These are phyloP conservation scores for Leptarthrus brevirostris DNA, from an alignment of 2,888 invertebrate species.

Conservation along the genomic window DNA sequence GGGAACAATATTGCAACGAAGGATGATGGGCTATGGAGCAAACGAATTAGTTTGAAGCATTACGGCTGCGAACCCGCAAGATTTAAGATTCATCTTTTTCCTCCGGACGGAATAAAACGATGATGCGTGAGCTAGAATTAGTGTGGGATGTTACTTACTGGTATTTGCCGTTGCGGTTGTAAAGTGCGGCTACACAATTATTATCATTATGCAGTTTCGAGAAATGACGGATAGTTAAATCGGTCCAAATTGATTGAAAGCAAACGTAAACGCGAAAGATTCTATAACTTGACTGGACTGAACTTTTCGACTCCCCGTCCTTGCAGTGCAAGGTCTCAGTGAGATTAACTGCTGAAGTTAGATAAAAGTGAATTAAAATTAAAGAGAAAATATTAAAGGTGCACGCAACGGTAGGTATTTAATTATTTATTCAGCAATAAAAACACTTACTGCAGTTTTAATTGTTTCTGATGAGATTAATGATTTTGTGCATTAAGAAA, in stretches of 20 bases:
- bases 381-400: too few species aligned
- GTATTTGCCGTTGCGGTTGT: slow-evolving; percentile 40
- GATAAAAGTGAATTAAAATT: too few species aligned
- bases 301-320: too few species aligned
- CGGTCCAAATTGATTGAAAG: slow-evolving; percentile 36
- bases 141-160: slow-evolving; percentile 46
- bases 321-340: too few species aligned
- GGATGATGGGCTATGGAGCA: slow-evolving; percentile 34
- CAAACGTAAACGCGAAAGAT: background rate
- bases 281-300: too few species aligned
- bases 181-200: slow-evolving; percentile 29
- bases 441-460: too few species aligned
- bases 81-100: background rate
- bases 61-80: background rate
- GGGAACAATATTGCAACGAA: slow-evolving; percentile 45
- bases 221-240: slow-evolving; percentile 40
- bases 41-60: slow-evolving; percentile 38
- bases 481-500: too few species aligned
- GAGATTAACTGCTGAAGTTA: too few species aligned
- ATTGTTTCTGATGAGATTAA: too few species aligned
- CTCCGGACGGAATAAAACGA: slow-evolving; percentile 27
- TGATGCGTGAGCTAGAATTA: slow-evolving; percentile 43
- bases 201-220: slow-evolving; percentile 40
- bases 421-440: too few species aligned
- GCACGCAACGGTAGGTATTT: too few species aligned